These are phyloP conservation scores for Chanos chanos DNA, from an alignment of 2,797 vertebrate genomes.

Conservation along the genomic window DNA sequence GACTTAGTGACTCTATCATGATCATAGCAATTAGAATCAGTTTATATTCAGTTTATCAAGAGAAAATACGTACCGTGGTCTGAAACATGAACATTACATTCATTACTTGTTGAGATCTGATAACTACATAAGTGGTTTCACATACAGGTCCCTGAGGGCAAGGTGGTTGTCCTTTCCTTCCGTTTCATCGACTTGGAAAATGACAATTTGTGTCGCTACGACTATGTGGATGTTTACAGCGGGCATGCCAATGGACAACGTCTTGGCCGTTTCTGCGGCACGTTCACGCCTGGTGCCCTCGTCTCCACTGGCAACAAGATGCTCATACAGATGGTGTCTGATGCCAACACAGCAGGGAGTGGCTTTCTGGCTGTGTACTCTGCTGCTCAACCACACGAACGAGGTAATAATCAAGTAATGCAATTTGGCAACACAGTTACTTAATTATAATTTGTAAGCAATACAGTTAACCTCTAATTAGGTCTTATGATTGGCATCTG, in stretches of 20 bases:
- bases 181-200: conserved; percentile 89
- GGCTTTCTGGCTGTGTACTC: conserved; percentile 93
- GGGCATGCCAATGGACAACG: conserved; percentile 84
- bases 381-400: conserved; percentile 87
- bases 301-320: conserved; percentile 95
- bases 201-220: conserved; percentile 92
- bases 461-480: too few species aligned
- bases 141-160: conserved; percentile 88
- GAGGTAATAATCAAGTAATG: too few species aligned
- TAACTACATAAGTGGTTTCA: background rate
- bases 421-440: background rate
- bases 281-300: conserved; percentile 87
- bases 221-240: conserved; percentile 92
- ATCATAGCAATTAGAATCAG: too few species aligned
- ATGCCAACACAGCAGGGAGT: conserved; percentile 93
- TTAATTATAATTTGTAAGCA: background rate
- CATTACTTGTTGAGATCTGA: background rate
- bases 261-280: conserved; percentile 94
- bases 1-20: too few species aligned
- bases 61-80: too few species aligned
- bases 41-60: too few species aligned
- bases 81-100: too few species aligned
- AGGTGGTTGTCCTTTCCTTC: conserved; percentile 91
- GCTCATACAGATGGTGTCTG: conserved; percentile 95
- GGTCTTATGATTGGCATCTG: too few species aligned